Evolutionary conservation across 2,797 vertebrate species (phyloP).

Genomic region (Nannoperca australis): DNA sequence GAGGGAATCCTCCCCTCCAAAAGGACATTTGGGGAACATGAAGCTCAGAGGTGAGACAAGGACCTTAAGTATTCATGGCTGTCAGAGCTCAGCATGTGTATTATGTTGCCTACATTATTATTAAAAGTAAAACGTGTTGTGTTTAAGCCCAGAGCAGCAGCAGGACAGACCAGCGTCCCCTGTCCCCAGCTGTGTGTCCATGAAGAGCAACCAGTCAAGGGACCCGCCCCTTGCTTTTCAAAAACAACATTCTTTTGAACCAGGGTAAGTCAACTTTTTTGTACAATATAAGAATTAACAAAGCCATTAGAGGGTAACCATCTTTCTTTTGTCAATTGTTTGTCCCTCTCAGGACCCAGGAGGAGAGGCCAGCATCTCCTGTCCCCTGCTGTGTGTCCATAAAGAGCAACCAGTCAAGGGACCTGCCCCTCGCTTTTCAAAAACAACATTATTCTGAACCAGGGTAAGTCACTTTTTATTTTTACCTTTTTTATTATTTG

Average conservation of each 20-base stretch:
- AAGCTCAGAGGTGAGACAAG: slow-evolving; percentile 8
- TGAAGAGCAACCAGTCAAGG: neutral
- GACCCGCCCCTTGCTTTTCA: neutral
- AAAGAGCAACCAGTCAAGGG: neutral
- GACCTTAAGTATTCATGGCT: neutral
- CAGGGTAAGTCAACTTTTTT: neutral
- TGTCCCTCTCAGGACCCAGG: neutral
- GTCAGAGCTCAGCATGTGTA: neutral
- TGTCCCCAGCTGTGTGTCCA: slow-evolving; percentile 3
- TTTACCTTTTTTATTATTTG: too few relatives aligned
- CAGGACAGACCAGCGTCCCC: neutral
- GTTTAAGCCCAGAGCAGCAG: slow-evolving; percentile 7
- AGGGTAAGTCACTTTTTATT: neutral
- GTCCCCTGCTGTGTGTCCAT: neutral
- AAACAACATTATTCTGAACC: neutral
- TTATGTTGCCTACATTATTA: neutral
- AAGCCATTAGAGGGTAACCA: neutral
- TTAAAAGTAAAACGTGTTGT: neutral
- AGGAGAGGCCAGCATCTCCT: neutral
- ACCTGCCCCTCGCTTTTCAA: neutral
- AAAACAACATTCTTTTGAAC: neutral
- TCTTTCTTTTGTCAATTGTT: neutral
- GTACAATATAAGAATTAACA: accelerated
- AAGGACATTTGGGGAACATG: neutral
- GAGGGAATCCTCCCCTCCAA: neutral